A percentile compares a stretch with the other conserved stretches of the same genome.
phyloP scores from a whole-genome alignment of 2,888 invertebrate species.

The Branchipolynoe longqiensis region DNA sequence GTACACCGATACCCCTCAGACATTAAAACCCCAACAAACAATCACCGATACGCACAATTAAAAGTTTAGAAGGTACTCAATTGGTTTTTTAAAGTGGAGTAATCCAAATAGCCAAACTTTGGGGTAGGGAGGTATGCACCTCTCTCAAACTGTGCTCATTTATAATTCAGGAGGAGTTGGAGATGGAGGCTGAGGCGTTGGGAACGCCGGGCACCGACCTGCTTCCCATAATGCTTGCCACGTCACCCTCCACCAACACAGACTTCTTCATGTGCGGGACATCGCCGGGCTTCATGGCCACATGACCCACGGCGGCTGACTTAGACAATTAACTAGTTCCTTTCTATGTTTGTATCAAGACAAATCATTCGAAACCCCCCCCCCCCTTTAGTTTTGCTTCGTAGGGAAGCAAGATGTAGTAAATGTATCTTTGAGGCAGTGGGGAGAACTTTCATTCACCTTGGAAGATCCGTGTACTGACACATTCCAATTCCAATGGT shows the following conservation, averaged over 20 bases:
- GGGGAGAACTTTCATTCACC: too few relatives aligned
- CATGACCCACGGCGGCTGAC: background rate
- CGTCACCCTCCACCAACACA: conserved; percentile 11
- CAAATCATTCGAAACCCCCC: too few relatives aligned
- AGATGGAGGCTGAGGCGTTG: conserved; percentile 38
- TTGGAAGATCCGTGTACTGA: too few relatives aligned
- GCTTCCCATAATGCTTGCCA: background rate
- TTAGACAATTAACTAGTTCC: too few relatives aligned
- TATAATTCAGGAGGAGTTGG: conserved; percentile 4
- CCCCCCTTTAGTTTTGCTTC: too few relatives aligned
- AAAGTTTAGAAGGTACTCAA: background rate
- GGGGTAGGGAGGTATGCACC: background rate
- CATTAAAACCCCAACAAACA: background rate
- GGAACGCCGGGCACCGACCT: background rate
- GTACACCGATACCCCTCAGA: too few relatives aligned
- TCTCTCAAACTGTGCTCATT: background rate
- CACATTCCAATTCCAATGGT: too few relatives aligned
- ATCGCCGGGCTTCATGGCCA: conserved; percentile 31
- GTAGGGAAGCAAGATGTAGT: too few relatives aligned
- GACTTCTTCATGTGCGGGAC: conserved; percentile 56
- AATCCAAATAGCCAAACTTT: background rate
- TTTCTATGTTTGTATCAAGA: too few relatives aligned
- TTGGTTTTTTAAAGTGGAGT: background rate
- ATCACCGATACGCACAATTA: background rate
- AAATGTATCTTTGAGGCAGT: too few relatives aligned